Base-by-base conservation (phyloP, 2,888 invertebrate species). In the Oligia latruncula region DNA sequence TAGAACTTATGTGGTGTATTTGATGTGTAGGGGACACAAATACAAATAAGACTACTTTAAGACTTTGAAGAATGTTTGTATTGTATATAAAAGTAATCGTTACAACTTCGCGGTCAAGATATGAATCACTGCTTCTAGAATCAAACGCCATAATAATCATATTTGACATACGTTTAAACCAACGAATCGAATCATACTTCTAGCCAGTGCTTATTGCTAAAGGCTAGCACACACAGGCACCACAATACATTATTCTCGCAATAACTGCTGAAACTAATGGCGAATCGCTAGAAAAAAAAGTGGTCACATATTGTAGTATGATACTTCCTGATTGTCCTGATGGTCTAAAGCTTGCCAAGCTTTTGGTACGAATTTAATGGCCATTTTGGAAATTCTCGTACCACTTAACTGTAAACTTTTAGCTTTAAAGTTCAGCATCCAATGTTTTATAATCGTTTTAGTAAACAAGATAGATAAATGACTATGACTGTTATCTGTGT, bases 391-490 rank as follows among this genome's bases (percentile, higher is more conserved):
- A 5, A 35, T 65, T n/a, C 29, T 35, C 17, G 2, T 3, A n/a
- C 2, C 29, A 29, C 29, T 29, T 15, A 17, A 75, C 29, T 43
- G 23, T 58, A 58, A 75, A 58, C 46, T 46, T 60, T 49, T 20
- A 40, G 3, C 46, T 35, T 58, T 65, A 78, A 65, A 55, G 9
- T 52, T 46, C 9, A 43, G 1, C 55, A 46, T 46, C 17, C 15
- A 64, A 66, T 49, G 40, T 40, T 71, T 66, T 64, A 46, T 64
- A 35, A 55, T 65, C 46, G 17, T 58, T 58, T 58, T 60, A 17
- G 40, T 81, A 40, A 79, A 66, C 17, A 23, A 66, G 74, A 81
- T 81, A 67, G 52, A 78, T 49, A 15, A n/a, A 62, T 3, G 15
- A 0, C 29, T 29, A 29, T 29, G 29, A 80, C 29, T 60, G 68